These are phyloP conservation scores for Lutjanus campechanus DNA, from an alignment of 2,797 vertebrate genomes.

Conservation along the genomic window DNA sequence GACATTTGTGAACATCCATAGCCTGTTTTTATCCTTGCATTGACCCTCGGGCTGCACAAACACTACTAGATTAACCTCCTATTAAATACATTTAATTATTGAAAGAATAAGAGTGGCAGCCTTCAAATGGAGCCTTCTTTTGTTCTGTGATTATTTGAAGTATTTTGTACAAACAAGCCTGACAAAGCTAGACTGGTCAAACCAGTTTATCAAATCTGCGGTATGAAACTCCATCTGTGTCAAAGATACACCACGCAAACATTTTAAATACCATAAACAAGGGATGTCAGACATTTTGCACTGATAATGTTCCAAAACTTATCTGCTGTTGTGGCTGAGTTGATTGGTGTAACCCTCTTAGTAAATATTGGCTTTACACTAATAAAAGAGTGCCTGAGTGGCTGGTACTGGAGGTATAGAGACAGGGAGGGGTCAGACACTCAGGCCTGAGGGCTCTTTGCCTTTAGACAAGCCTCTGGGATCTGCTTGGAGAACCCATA, in stretches of 20 bases:
- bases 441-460: constrained; percentile 71
- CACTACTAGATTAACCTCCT: background rate
- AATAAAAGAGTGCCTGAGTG: constrained; percentile 32
- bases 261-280: constrained; percentile 6
- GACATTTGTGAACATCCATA: constrained; percentile 11
- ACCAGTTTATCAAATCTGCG: constrained; percentile 47
- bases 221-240: background rate
- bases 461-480: constrained; percentile 70
- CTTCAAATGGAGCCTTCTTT: background rate
- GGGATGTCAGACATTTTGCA: background rate
- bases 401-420: constrained; percentile 15
- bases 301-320: background rate
- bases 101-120: background rate
- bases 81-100: background rate
- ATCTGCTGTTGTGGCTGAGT: constrained; percentile 10
- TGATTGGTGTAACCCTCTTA: constrained; percentile 22
- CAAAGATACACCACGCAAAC: constrained; percentile 5
- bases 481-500: constrained; percentile 69
- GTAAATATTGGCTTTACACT: constrained; percentile 52
- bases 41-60: background rate
- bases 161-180: background rate
- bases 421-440: constrained; percentile 58
- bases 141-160: constrained; percentile 10
- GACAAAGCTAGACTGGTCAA: constrained; percentile 13
- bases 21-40: constrained; percentile 18